These are phyloP conservation scores for Halichoerus grypus DNA, from an alignment of 2,113 vertebrate genomes.

Conservation along the genomic window DNA sequence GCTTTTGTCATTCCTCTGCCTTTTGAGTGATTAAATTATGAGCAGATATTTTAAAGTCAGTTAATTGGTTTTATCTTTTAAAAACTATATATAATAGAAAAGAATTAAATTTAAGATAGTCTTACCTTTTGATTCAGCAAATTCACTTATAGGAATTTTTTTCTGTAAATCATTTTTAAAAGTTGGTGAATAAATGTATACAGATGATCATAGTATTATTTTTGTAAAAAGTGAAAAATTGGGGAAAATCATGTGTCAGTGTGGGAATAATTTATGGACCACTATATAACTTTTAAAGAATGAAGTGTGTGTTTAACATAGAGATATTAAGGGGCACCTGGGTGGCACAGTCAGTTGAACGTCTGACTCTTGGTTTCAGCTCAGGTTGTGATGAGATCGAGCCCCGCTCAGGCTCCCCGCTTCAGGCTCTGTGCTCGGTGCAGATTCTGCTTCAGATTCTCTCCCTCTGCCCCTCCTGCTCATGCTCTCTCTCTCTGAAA, in stretches of 20 bases:
- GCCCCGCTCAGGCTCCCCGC: not conserved
- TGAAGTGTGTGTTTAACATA: not conserved
- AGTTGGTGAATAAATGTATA: not conserved
- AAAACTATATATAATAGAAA: not conserved
- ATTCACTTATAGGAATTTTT: not conserved
- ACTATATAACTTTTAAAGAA: not conserved
- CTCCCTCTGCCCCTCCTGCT: not conserved
- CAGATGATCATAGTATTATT: not conserved
- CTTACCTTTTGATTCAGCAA: not conserved
- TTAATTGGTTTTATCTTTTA: not conserved
- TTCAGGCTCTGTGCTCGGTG: not conserved
- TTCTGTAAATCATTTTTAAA: not conserved
- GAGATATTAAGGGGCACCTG: not conserved
- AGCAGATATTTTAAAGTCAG: slow-evolving; percentile 20
- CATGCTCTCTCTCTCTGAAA: not conserved
- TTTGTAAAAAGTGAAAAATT: not conserved
- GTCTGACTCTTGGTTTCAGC: not conserved
- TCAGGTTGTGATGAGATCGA: not conserved
- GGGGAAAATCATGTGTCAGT: not conserved
- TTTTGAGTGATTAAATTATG: slow-evolving; percentile 14
- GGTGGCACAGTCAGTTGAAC: not conserved
- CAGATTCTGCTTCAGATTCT: not conserved
- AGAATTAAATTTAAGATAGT: not conserved
- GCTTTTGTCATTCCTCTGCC: not conserved
- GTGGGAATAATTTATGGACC: not conserved